Evolutionary conservation across 2,113 vertebrate species (phyloP).

Genomic region (Pterocles gutturalis): DNA sequence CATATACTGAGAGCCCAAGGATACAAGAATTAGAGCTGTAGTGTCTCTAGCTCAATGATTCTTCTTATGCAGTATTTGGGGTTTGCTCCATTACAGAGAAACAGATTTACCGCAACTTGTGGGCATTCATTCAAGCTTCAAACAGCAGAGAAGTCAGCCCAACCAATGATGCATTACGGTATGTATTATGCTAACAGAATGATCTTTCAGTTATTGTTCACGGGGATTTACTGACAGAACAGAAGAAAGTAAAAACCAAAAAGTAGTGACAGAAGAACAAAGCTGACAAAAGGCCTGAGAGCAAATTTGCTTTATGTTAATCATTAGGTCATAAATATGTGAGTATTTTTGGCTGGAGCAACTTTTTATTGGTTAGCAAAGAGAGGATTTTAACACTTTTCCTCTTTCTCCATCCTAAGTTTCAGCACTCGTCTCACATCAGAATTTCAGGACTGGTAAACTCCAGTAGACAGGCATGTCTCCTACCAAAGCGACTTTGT

Average conservation of each 20-base stretch:
- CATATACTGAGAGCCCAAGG: slow-evolving; percentile 23
- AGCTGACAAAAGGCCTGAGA: not conserved
- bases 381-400: not conserved
- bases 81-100: slow-evolving; percentile 11
- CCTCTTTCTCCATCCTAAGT: not conserved
- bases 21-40: slow-evolving; percentile 33
- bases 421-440: not conserved
- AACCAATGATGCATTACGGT: not conserved
- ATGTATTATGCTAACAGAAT: slow-evolving; percentile 35
- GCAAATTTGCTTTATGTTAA: not conserved
- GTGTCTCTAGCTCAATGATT: not conserved
- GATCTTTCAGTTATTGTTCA: slow-evolving; percentile 15
- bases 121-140: slow-evolving; percentile 19
- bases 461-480: not conserved
- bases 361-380: not conserved
- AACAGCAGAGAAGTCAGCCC: slow-evolving; percentile 21
- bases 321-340: not conserved
- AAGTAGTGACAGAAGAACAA: not conserved
- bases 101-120: slow-evolving; percentile 5
- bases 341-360: not conserved
- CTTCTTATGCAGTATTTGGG: not conserved
- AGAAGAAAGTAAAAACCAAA: not conserved
- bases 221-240: slow-evolving; percentile 2
- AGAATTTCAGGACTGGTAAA: not conserved
- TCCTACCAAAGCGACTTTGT: not conserved